Base-by-base conservation (phyloP, 2,113 vertebrate species). In the Ranitomeya variabilis region DNA sequence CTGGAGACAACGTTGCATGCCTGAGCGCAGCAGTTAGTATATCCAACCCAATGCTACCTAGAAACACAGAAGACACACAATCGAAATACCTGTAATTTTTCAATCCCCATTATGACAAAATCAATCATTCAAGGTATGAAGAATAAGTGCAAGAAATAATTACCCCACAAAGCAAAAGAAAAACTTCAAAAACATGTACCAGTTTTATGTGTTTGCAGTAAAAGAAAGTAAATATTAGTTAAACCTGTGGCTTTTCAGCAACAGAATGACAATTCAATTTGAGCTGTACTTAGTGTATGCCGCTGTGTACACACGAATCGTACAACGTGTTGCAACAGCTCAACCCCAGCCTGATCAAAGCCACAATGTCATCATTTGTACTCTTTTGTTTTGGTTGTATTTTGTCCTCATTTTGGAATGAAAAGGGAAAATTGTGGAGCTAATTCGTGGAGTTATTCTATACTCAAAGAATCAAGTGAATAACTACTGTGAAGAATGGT, bases 241-340 rank as follows among this genome's bases (percentile, higher is more conserved):
- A 67, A n/a, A 67, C 11, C 64, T 5, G 9, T 12, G 21, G 9
- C 0, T 67, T n/a, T 67, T 23, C 7, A n/a, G 64, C 11, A 23
- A n/a, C 9, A 67, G 0, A n/a, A 67, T 23, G 18, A 64, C 5
- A 21, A 8, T 3, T 6, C 23, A 37, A 74, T 80, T 15, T 57
- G 13, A 80, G 77, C 13, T 62, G 55, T 37, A n/a, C 23, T 60
- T 62, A 37, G 52, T 23, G 26, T 57, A 31, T 73, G 62, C 78
- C 45, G 37, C 71, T 88, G 86, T 83, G 67, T 88, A n/a, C 80
- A 83, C 2, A 59, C 14, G 69, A 51, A 45, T 74, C 7, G 15
- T 52, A 87, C n/a, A 67, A 79, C 78, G 23, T 60, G 86, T 67
- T 54, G 55, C 78, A 81, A 82, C 79, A 82, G 26, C 67, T 67